A percentile compares a stretch with the other conserved stretches of the same genome.
These are phyloP conservation scores for Tragelaphus buxtoni DNA, from an alignment of 2,113 vertebrate genomes.

Conservation along the genomic window DNA sequence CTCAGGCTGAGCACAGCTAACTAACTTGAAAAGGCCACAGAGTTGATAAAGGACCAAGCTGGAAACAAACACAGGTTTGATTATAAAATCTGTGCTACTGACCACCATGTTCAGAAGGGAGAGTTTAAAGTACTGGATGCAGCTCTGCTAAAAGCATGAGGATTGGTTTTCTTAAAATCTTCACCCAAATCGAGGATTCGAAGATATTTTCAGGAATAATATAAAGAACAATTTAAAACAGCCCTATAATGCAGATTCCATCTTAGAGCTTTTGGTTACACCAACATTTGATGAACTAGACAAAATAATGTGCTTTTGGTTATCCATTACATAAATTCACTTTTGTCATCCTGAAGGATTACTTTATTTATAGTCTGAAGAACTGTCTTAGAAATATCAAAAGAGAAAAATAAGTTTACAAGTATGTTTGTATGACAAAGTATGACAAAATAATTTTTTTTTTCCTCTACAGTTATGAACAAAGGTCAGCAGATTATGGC, in stretches of 20 bases:
- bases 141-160: background rate
- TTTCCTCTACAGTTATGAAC: background rate
- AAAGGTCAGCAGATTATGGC: background rate
- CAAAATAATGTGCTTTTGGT: constrained; percentile 26
- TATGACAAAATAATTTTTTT: constrained; percentile 20
- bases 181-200: background rate
- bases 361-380: constrained; percentile 40
- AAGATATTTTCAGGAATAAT: background rate
- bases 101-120: background rate
- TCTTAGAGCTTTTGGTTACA: constrained; percentile 8
- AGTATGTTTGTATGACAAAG: background rate
- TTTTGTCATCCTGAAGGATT: constrained; percentile 23
- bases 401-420: constrained; percentile 48
- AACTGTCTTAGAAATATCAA: background rate
- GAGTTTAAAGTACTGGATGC: background rate
- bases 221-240: background rate
- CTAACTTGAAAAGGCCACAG: background rate
- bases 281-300: background rate
- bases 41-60: background rate
- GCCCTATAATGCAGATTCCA: background rate
- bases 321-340: background rate
- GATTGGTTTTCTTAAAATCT: background rate
- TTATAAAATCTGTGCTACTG: background rate
- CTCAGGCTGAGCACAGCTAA: background rate
- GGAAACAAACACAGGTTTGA: background rate